Evolutionary conservation across 1,140 invertebrate genomes (phyloP), one percentile per base, ranked within the genome.

Genomic region (Grapholita molesta): DNA sequence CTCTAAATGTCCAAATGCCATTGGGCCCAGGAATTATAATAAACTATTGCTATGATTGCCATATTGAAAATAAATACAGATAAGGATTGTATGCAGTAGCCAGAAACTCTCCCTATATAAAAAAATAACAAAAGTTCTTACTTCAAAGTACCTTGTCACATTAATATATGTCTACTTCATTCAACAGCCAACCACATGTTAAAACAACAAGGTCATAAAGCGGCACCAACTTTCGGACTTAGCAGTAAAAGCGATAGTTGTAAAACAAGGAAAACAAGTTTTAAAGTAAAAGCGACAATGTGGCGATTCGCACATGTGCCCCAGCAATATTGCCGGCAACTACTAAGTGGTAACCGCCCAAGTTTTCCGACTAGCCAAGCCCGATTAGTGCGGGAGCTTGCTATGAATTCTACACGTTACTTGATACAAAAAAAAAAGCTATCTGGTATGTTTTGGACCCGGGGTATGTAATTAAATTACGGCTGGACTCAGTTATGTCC

Each of bases 241-340:
- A 0, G 42, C 35, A 48, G 42, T 48, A 48, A 48, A 48, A 21
- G 42, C 42, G 15, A 48, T 48, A 48, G 42, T 42, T 42, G 38
- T 48, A 21, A 48, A 48, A 48, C 42, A 48, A 48, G 42, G n/a
- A n/a, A 48, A 48, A 48, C 42, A 48, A 48, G 42, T 48, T 48
- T 48, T 48, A 48, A 48, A 48, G 42, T 48, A 48, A 48, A 48
- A 48, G 42, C 42, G 42, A 48, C 42, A 48, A 48, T 48, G 42
- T 48, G 42, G 42, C 42, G 42, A 48, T 48, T 48, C 42, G 42
- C 42, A 48, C 42, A 48, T 48, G 42, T 48, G 42, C 15, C 42
- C 9, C 42, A 18, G 18, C 42, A 48, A 48, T 48, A 48, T 48
- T 21, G 42, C 18, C 42, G 18, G 42, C 15, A 48, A 48, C 42